Conservation (phyloP, 2,888 invertebrate species). For the Acholoe squamosa region DNA sequence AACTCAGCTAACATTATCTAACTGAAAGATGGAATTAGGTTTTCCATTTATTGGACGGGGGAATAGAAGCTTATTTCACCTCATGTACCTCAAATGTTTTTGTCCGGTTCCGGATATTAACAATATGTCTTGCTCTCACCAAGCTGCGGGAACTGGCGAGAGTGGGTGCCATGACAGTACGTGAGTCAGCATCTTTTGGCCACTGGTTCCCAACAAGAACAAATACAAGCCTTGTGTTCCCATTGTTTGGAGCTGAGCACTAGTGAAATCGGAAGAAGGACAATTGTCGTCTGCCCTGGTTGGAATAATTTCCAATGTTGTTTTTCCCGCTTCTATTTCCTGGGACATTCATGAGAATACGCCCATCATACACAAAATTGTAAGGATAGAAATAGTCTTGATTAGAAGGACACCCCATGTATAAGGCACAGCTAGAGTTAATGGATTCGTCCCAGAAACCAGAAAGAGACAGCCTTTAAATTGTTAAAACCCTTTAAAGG, state of each 20-base stretch:
- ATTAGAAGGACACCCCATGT: too few relatives aligned
- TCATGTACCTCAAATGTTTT: not conserved
- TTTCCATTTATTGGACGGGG: not conserved
- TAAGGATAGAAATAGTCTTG: too few relatives aligned
- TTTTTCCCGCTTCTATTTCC: not conserved
- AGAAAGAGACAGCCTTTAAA: too few relatives aligned
- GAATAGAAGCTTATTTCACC: too few relatives aligned
- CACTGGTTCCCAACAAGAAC: not conserved
- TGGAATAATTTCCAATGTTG: not conserved
- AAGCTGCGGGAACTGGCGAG: not conserved
- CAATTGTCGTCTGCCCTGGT: not conserved
- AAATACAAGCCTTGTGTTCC: not conserved
- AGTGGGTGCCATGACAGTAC: conserved; percentile 6
- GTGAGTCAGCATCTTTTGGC: not conserved
- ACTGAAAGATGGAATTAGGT: not conserved
- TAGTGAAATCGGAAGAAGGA: not conserved
- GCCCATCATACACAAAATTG: too few relatives aligned
- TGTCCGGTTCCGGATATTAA: conserved; percentile 4
- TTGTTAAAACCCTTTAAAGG: too few relatives aligned
- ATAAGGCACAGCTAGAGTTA: too few relatives aligned
- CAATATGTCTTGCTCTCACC: conserved; percentile 21
- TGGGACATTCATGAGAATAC: not conserved
- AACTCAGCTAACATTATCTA: not conserved
- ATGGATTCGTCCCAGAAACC: too few relatives aligned
- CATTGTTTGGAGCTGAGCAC: not conserved